Evolutionary conservation across 1,140 invertebrate genomes (phyloP), one percentile per base, ranked within the genome.

Genomic region (Penaeus japonicus): DNA sequence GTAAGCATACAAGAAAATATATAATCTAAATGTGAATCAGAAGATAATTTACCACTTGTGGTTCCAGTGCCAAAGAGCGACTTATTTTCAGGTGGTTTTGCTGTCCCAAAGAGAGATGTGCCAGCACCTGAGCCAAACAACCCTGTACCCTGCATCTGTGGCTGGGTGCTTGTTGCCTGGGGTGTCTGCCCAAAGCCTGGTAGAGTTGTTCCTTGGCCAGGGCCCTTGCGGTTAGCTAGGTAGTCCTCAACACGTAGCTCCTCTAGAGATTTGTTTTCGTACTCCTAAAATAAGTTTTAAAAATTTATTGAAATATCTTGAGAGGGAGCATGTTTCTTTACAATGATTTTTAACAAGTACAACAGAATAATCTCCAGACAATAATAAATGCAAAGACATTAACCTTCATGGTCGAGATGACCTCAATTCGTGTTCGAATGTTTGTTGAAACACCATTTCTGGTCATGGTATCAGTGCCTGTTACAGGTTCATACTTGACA

Each of bases 191-290:
- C 79, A 55, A 89, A 88, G 20, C 86, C 86, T 32, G 80, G 2
- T 30, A 88, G 47, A 22, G 80, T 83, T 27, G 80, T 79, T 53
- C 86, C 89, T 54, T 90, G 78, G 20, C 84, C 84, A 4, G 84
- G 79, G 24, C 97, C 97, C 94, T 99, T 99, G 18, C 98, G 93
- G 84, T 97, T 97, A 18, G 96, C 96, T 55, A 94, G 92, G 93
- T 99, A 99, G 93, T 99, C 98, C 93, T 99, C 98, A 35, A 97
- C 93, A 77, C 98, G 94, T 1, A 99, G 92, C 93, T 99, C 98
- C 93, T 99, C 98, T 35, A 99, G 92, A 1, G 97, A 98, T 93
- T 99, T 99, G 32, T 92, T 93, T 92, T 99, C 98, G 93, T 99
- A 99, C 92, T 99, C 98, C 93, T 99, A 98, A 59, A 90, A 84